Evolutionary conservation across 2,797 vertebrate species (phyloP), one percentile per base, ranked within the genome.

Genomic region (Liparis tanakae): DNA sequence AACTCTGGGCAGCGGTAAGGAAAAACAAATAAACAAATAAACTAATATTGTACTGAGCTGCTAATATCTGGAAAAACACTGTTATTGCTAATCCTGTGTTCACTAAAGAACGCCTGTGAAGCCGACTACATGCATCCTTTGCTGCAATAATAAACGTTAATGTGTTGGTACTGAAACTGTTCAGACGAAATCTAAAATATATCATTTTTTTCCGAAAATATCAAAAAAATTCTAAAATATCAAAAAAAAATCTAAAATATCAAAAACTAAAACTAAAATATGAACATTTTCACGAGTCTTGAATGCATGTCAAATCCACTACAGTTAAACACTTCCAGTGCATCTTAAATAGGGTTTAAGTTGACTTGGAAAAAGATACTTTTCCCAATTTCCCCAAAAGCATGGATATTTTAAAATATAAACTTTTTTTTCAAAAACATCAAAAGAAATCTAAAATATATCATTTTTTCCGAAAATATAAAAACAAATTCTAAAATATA

Each of bases 111-210:
- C 33, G 59, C 17, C 34, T 34, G 57, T 77, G 53, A 67, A 61
- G 43, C 37, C 30, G 54, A 48, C 60, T 37, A 57, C 39, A 61
- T 30, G 10, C 37, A 43, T 25, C 37, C 43, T 77, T 59, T 72
- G 39, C 53, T 55, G 13, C 46, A 60, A 10, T 65, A 44, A 41
- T 72, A 17, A 12, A 18, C 56, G 36, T 81, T 72, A 17, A 51
- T 60, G 36, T 48, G 25, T 60, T 15, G 20, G 10, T 36, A 43
- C n/a, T 15, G 5, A 3, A n/a, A n/a, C n/a, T 41, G 20, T 17
- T 66, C 41, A 80, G 37, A 54, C 25, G n/a, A n/a, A n/a, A n/a
- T n/a, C n/a, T n/a, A n/a, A n/a, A n/a, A n/a, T n/a, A n/a, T n/a
- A n/a, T n/a, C n/a, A n/a, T n/a, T n/a, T n/a, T n/a, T n/a, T n/a